Percentiles rank a stretch among this genome's conserved stretches.
phyloP scores from a whole-genome alignment of 2,888 invertebrate species.

The Drosophila ustulata region DNA sequence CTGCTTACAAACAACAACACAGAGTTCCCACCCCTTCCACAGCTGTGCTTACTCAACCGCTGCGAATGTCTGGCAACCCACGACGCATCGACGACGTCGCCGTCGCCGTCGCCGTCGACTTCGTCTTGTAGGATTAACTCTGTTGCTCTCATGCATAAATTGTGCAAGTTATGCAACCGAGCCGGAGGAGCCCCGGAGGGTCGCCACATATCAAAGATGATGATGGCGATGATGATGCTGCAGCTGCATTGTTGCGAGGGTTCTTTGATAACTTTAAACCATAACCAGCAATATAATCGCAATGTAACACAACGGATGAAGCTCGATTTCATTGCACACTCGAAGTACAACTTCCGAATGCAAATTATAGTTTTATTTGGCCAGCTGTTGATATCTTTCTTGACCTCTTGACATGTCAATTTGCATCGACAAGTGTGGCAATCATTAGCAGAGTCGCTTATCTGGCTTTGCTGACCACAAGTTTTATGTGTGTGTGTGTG shows the following conservation, averaged over 20 bases:
- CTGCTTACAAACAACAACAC: conserved; percentile 34
- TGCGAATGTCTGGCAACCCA: conserved; percentile 52
- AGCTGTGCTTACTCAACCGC: neutral
- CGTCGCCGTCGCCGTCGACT: conserved; percentile 23
- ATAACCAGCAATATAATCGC: neutral
- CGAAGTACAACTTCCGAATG: neutral
- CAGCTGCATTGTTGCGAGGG: conserved; percentile 18
- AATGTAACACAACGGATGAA: neutral
- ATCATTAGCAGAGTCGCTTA: conserved; percentile 38
- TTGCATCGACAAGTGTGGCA: conserved; percentile 15
- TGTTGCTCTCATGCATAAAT: conserved; percentile 71
- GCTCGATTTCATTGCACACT: neutral
- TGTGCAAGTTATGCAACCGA: conserved; percentile 63
- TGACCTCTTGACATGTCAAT: neutral
- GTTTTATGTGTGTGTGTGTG: neutral
- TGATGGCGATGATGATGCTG: conserved; percentile 20
- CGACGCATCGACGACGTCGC: conserved; percentile 25
- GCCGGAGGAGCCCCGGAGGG: conserved; percentile 19
- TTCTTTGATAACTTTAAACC: neutral
- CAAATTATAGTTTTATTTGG: neutral
- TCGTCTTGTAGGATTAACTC: conserved; percentile 67
- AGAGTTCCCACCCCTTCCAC: conserved; percentile 11
- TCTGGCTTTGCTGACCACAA: conserved; percentile 36
- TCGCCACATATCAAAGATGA: conserved; percentile 22
- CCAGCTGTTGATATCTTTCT: neutral